Evolutionary conservation across 2,888 invertebrate genomes (phyloP), one percentile per base, ranked within the genome.

Genomic region (Anagyrus pseudococci): DNA sequence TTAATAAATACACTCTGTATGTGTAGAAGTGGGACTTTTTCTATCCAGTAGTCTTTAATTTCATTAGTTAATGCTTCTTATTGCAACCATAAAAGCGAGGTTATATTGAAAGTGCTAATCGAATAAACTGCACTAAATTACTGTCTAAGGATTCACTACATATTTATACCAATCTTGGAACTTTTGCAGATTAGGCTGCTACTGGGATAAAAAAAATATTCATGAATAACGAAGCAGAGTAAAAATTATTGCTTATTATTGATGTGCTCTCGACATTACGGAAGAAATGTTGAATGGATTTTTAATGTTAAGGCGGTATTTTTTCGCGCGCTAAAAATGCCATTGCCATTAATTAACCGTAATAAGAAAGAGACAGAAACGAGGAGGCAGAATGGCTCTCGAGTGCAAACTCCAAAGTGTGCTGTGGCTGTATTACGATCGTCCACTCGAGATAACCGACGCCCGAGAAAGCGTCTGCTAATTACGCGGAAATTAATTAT

Each of bases 401-500:
- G n/a, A 19, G n/a, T 26, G 25, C 47, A 20, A 33, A 17, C 43
- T 41, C 44, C 8, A 26, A 37, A 29, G 40, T 33, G 46, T 8
- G 15, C 8, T 37, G 48, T 46, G 47, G 69, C 68, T 66, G 65
- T 62, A 67, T 71, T 70, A 71, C 71, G 74, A 75, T 73, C 73
- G 69, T 70, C 69, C 74, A 70, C 70, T 68, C 64, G 67, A 74
- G 73, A 76, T 75, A 75, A 70, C 71, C 67, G 63, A 64, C 69
- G 64, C 37, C 64, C 68, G 66, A 69, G 67, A 70, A 69, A 69
- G 71, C 71, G 68, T 71, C 71, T 69, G 71, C 70, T 76, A 77
- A 78, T 77, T 77, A 74, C 71, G 72, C 69, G 69, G 71, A 73
- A 73, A 76, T 76, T 76, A 77, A 77, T 77, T 77, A 73, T 70